Evolutionary conservation across 92 coral and sea anemone genomes (phyloP).

Genomic region (Epizoanthus ramosus): DNA sequence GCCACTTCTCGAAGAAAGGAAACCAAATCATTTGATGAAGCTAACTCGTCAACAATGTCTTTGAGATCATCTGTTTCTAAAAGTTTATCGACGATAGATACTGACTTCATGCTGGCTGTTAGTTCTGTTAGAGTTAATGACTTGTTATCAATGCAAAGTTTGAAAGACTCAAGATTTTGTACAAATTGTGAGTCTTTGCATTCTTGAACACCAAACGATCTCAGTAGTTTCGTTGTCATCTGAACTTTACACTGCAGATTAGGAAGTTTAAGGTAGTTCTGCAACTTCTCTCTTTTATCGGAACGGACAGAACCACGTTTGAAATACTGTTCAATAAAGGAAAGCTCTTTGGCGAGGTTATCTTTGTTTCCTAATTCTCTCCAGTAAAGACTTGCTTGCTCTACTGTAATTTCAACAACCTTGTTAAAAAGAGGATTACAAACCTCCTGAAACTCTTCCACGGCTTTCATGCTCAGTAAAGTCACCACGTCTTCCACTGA

Average conservation of each 20-base stretch:
- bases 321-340: conserved; percentile 40
- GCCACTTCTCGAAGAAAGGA: conserved; percentile 77
- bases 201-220: conserved; percentile 54
- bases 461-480: conserved; percentile 8
- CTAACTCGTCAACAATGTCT: conserved; percentile 63
- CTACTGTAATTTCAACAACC: not conserved
- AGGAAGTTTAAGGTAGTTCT: conserved; percentile 56
- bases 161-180: conserved; percentile 11
- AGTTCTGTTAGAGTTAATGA: conserved; percentile 17
- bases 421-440: conserved; percentile 29
- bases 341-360: conserved; percentile 60
- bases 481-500: conserved; percentile 11
- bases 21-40: conserved; percentile 70
- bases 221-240: conserved; percentile 48
- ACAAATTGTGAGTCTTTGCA: not conserved
- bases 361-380: conserved; percentile 30
- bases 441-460: conserved; percentile 35
- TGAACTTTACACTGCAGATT: conserved; percentile 51
- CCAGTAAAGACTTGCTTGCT: conserved; percentile 21
- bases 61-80: conserved; percentile 59
- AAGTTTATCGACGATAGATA: conserved; percentile 43
- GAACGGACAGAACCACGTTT: conserved; percentile 1
- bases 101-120: conserved; percentile 29
- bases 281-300: conserved; percentile 38
- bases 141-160: not conserved